Evolutionary conservation across 2,888 invertebrate species (phyloP), one percentile per base, ranked within the genome.

Genomic region (Hetaerina titia): DNA sequence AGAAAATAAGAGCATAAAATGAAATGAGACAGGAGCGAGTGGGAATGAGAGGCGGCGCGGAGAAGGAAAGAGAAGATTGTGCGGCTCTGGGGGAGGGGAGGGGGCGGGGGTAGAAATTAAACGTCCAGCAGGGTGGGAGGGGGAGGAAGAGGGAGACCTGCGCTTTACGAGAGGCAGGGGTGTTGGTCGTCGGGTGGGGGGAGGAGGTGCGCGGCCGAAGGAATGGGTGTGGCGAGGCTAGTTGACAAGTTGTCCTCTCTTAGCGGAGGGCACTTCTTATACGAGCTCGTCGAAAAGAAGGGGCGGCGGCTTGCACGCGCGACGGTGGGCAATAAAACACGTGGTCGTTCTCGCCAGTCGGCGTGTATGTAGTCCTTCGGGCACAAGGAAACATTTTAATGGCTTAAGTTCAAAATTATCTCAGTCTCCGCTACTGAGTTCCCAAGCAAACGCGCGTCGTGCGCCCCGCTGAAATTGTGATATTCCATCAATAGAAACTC

Each of bases 81-180:
- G 95, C 95, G 95, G 95, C 95, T 95, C 95, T 95, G 95, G 96
- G 96, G 96, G 96, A 96, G 96, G 96, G 96, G 96, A 96, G 64
- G 94, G 95, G 63, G 64, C 13, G 94, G 22, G 60, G 25, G 81
- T 31, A 81, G 74, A 94, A 69, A 56, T 90, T 90, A 58, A 87
- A 95, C 56, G 90, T 87, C 45, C 58, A 56, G 58, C 81, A 31
- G 74, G 94, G 69, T 90, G 88, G 90, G 90, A 94, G 74, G 90
- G 74, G 90, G 22, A 92, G 74, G n/a, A 13, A 19, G 89, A n/a
- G 7, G 89, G 15, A n/a, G 22, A 69, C 69, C n/a, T 69, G 81
- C 31, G 31, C 8, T 81, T 81, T 81, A 81, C 81, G 81, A 81
- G 81, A 81, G 81, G 31, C 11, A n/a, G 45, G 89, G 57, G 89